Conservation (phyloP, 2,113 vertebrate species). For the Pseudolaguvia tuberculata region DNA sequence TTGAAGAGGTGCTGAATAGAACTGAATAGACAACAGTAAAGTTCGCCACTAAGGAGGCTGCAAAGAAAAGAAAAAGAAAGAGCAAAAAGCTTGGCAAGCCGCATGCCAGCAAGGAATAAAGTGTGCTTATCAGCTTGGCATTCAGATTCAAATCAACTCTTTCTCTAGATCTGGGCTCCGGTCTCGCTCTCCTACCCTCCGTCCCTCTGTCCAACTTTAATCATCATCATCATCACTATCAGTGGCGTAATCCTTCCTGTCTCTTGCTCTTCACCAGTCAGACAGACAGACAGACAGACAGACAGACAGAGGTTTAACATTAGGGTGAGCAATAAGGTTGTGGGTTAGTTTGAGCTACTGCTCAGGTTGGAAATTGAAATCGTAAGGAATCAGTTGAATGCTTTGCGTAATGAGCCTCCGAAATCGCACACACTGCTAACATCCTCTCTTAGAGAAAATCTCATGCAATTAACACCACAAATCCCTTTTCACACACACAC, state of each 20-base stretch:
- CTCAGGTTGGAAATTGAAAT: constrained; percentile 52
- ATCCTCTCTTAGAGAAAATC: constrained; percentile 20
- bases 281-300: neutral
- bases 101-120: constrained; percentile 26
- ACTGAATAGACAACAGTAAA: neutral
- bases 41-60: neutral
- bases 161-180: constrained; percentile 44
- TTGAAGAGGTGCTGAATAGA: neutral
- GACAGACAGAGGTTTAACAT: neutral
- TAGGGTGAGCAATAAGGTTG: constrained; percentile 43
- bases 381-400: constrained; percentile 63
- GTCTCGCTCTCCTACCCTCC: constrained; percentile 28
- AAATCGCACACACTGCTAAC: constrained; percentile 29
- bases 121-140: constrained; percentile 36
- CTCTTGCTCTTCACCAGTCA: constrained; percentile 3
- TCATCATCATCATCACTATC: constrained; percentile 46
- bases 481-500: neutral
- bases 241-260: constrained; percentile 45
- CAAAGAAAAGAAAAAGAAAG: neutral
- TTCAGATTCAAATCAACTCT: constrained; percentile 53
- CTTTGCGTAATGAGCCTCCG: constrained; percentile 59
- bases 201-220: constrained; percentile 52
- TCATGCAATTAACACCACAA: constrained; percentile 30
- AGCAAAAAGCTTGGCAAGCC: constrained; percentile 14
- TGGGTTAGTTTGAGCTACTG: constrained; percentile 64